Base-by-base conservation (phyloP, 2,113 vertebrate species). In the Kryptolebias marmoratus region DNA sequence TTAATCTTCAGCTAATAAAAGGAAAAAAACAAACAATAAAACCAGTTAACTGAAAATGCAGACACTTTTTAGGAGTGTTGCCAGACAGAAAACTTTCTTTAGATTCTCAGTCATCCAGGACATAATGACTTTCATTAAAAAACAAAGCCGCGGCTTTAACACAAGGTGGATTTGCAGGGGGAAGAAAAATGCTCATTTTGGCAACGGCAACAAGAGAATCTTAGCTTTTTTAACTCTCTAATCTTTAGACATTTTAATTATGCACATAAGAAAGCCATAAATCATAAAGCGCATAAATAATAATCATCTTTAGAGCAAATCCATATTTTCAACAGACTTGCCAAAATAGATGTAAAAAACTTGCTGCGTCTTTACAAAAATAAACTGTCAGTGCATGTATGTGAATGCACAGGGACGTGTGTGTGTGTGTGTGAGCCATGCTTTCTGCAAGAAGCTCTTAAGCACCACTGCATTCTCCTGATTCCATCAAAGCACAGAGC, bases 361-460 rank as follows among this genome's bases (percentile, higher is more conserved):
- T 64, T 12, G 60, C 53, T 62, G 62, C 52, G 64, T 72, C 57
- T 74, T 68, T 74, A 62, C 58, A 48, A 65, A 53, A 28, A 48
- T 55, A 53, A 67, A 59, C 5, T 56, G 56, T 36, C 54, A n/a
- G 30, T 68, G 50, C 52, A 42, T 39, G 28, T 58, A 49, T 68
- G 65, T 68, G 68, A 64, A 36, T 13, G 45, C 27, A 65, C 62
- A 57, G 13, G 18, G n/a, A 14, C 9, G 39, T 42, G 5, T 53
- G 68, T 76, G 55, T 64, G 59, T 69, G 75, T 69, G 80, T 83
- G 68, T 22, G 63, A 83, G 77, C 83, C 90, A 88, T 89, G 88
- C 91, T 80, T 90, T 81, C 71, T 82, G 82, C 82, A 77, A 74
- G 66, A 88, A 85, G 88, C 74, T 56, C 69, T 73, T 67, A 60